Percentiles rank a stretch among this genome's conserved stretches.
Conservation (phyloP, 2,888 invertebrate genomes). For the Pocota personata region DNA sequence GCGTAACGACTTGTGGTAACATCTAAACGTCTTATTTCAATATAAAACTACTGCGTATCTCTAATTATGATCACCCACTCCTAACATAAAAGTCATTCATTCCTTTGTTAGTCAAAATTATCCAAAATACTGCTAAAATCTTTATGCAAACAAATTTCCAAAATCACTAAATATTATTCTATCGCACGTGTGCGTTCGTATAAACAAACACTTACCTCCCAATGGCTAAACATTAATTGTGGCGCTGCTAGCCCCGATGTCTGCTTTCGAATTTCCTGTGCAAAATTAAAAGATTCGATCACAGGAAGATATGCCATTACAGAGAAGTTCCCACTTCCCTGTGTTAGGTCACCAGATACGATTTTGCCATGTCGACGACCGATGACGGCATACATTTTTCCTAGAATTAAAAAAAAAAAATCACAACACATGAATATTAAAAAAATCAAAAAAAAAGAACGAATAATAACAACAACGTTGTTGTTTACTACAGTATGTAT, state of each 20-base stretch:
- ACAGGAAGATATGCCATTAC: conserved; percentile 96
- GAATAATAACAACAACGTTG: conserved; percentile 2
- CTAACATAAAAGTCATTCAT: neutral
- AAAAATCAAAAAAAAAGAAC: conserved; percentile 22
- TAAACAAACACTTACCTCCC: conserved; percentile 90
- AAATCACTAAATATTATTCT: neutral
- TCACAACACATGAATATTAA: conserved; percentile 1
- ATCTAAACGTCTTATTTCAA: no score
- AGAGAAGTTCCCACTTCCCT: conserved; percentile 95
- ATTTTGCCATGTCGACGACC: conserved; percentile 94
- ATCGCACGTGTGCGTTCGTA: neutral
- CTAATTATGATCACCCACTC: no score
- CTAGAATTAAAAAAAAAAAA: conserved; percentile 83
- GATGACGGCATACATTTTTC: conserved; percentile 95
- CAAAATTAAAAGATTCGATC: conserved; percentile 97
- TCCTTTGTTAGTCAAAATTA: neutral
- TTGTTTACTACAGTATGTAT: conserved; percentile 4
- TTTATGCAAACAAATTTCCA: neutral
- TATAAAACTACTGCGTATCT: no score
- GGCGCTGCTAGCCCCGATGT: conserved; percentile 98
- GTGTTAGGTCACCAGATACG: conserved; percentile 93
- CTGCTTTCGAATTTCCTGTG: conserved; percentile 95
- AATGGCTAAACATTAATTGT: conserved; percentile 97
- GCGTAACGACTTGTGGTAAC: no score
- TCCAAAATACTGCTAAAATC: neutral